These are phyloP conservation scores for Meda fulgida DNA, from an alignment of 2,797 vertebrate genomes.

Conservation along the genomic window DNA sequence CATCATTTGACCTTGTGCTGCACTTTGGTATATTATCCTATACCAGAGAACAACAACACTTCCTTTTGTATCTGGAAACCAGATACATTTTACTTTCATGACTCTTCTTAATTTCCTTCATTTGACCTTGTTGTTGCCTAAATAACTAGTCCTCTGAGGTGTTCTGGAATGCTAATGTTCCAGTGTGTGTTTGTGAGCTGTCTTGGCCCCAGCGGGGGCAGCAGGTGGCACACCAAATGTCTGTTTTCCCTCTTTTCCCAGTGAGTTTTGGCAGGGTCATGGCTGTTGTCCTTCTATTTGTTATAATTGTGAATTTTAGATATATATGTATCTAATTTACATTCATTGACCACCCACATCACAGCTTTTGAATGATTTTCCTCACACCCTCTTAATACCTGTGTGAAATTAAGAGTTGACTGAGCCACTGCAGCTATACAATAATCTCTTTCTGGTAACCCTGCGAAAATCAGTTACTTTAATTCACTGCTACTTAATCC, in stretches of 20 bases:
- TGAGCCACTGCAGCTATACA: background rate
- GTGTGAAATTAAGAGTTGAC: background rate
- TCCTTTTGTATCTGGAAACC: constrained; percentile 8
- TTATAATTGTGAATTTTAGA: constrained; percentile 6
- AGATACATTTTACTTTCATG: constrained; percentile 19
- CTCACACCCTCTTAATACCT: background rate
- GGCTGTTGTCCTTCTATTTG: constrained; percentile 10
- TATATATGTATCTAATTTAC: background rate
- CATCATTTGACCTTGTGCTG: constrained; percentile 22
- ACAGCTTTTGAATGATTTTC: background rate
- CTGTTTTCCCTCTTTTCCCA: constrained; percentile 33
- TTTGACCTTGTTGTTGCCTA: constrained; percentile 22
- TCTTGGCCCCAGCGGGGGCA: constrained; percentile 40
- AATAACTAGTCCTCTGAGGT: constrained; percentile 22
- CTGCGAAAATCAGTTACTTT: background rate
- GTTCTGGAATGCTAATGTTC: constrained; percentile 43
- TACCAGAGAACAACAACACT: constrained; percentile 14
- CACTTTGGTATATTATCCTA: background rate
- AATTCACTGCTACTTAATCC: background rate
- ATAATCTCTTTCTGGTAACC: background rate
- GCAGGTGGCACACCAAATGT: constrained; percentile 46
- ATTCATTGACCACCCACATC: background rate
- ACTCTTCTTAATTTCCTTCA: constrained; percentile 2
- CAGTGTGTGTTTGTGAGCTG: constrained; percentile 5
- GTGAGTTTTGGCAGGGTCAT: constrained; percentile 29